These are phyloP conservation scores for Clistopyga incitator DNA, from an alignment of 2,888 invertebrate genomes.

Conservation along the genomic window DNA sequence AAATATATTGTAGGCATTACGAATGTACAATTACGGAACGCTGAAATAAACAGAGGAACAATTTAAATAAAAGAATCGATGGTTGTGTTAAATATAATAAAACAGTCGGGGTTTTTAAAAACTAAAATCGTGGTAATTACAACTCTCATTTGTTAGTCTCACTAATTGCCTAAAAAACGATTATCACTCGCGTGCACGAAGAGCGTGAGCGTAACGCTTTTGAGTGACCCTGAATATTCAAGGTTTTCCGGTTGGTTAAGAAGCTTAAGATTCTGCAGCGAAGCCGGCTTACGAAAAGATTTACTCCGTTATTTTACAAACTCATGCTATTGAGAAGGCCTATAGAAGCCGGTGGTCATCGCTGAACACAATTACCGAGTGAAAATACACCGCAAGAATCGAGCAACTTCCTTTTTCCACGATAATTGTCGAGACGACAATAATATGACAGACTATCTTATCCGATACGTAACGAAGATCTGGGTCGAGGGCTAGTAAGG, in stretches of 20 bases:
- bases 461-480: constrained; percentile 1
- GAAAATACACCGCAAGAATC: background rate
- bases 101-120: too few species aligned
- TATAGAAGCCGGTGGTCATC: background rate
- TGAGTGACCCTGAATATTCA: background rate
- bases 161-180: background rate
- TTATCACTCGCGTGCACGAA: background rate
- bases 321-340: too few species aligned
- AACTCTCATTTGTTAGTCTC: background rate
- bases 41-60: constrained; percentile 28
- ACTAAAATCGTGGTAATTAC: background rate
- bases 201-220: background rate
- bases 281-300: too few species aligned
- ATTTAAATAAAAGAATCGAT: constrained; percentile 42
- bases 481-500: constrained; percentile 28
- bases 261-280: too few species aligned
- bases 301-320: too few species aligned
- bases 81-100: background rate
- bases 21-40: constrained; percentile 54
- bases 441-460: background rate
- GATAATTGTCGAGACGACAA: constrained; percentile 4
- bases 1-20: constrained; percentile 56
- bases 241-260: background rate
- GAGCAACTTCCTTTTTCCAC: background rate
- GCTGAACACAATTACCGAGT: background rate